Percentiles rank a stretch among this genome's conserved stretches.
These are phyloP conservation scores for Tuberolachnus salignus DNA, from an alignment of 2,888 invertebrate genomes.

Conservation along the genomic window DNA sequence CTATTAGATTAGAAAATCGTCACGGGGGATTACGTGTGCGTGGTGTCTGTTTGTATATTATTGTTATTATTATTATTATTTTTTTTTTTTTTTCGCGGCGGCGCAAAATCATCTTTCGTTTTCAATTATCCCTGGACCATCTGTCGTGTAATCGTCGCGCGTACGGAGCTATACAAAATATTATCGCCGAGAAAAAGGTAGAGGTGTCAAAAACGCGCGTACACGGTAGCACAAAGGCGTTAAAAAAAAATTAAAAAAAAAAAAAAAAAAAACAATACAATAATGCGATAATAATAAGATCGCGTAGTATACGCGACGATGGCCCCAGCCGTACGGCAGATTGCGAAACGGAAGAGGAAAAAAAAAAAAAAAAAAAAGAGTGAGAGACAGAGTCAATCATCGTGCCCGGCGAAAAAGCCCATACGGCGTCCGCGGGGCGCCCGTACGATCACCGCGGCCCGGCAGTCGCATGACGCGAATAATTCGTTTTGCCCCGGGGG, in stretches of 20 bases:
- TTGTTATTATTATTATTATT: too few relatives aligned
- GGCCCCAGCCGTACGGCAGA: constrained; percentile 19
- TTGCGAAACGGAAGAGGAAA: constrained; percentile 32
- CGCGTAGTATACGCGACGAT: too few relatives aligned
- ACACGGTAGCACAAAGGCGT: constrained; percentile 45
- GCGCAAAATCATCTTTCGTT: constrained; percentile 46
- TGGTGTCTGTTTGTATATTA: too few relatives aligned
- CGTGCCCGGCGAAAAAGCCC: constrained; percentile 26
- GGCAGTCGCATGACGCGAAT: too few relatives aligned
- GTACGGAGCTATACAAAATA: background rate
- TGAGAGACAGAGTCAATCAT: constrained; percentile 41
- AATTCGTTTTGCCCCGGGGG: constrained; percentile 41
- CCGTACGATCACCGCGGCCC: too few relatives aligned
- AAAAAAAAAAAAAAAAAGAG: too few relatives aligned
- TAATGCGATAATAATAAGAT: constrained; percentile 28
- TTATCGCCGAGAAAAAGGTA: too few relatives aligned
- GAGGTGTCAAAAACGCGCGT: constrained; percentile 15
- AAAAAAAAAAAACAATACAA: too few relatives aligned
- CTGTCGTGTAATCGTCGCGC: constrained; percentile 28
- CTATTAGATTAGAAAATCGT: constrained; percentile 44
- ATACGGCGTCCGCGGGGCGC: constrained; percentile 41
- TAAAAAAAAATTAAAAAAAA: background rate
- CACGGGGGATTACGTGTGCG: constrained; percentile 50
- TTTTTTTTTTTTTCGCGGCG: constrained; percentile 14
- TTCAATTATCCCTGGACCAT: constrained; percentile 54